phyloP scores from a whole-genome alignment of 2,797 vertebrate genomes.

The Dipus sagitta region DNA sequence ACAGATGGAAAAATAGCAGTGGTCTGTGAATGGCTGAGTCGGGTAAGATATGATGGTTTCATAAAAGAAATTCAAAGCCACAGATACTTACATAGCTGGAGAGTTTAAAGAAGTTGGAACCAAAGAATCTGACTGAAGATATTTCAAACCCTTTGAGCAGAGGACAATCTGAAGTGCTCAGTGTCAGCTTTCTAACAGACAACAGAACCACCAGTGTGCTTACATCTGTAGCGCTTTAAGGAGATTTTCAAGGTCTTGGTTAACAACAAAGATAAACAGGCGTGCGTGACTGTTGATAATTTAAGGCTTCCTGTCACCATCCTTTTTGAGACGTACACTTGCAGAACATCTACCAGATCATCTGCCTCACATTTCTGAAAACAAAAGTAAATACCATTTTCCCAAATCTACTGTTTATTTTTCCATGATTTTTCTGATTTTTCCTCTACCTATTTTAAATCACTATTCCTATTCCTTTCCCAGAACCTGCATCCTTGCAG shows the following conservation, averaged over 20 bases:
- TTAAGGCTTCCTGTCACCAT: not conserved
- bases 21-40: conserved; percentile 25
- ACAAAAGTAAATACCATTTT: conserved; percentile 38
- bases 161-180: not conserved
- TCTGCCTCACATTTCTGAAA: conserved; percentile 23
- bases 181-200: not conserved
- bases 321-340: conserved; percentile 36
- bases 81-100: conserved; percentile 19
- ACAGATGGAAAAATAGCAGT: conserved; percentile 34
- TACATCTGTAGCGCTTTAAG: not conserved
- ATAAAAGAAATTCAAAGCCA: not conserved
- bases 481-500: not conserved
- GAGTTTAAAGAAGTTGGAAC: not conserved
- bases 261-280: conserved; percentile 25
- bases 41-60: not conserved
- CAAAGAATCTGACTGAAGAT: not conserved
- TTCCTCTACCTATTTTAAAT: not conserved
- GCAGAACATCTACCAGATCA: not conserved
- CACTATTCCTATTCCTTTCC: not conserved
- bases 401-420: not conserved
- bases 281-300: not conserved
- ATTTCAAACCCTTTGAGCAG: not conserved
- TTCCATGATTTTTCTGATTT: conserved; percentile 11
- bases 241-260: not conserved
- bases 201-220: not conserved